These are phyloP conservation scores for Dermolepida albohirtum DNA, from an alignment of 2,888 invertebrate species.

Conservation along the genomic window DNA sequence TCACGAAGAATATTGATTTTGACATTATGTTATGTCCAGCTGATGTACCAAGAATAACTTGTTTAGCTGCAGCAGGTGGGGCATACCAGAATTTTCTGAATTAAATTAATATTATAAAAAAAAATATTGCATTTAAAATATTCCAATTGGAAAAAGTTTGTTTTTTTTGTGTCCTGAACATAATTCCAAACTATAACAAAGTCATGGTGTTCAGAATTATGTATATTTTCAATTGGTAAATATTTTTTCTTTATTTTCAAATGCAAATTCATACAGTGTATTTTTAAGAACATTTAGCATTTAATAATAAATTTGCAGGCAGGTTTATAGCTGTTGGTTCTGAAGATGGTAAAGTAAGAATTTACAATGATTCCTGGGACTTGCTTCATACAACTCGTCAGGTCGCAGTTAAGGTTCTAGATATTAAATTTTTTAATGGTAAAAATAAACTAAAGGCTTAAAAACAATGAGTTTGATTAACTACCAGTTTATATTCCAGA, in stretches of 20 bases:
- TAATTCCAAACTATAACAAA: too few species aligned
- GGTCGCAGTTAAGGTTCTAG: conserved; percentile 58
- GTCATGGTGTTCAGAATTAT: too few species aligned
- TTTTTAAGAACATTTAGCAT: too few species aligned
- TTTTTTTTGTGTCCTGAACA: too few species aligned
- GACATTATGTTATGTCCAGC: conserved; percentile 57
- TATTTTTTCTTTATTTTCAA: too few species aligned
- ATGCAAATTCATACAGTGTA: too few species aligned
- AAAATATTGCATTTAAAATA: too few species aligned
- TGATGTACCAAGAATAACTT: conserved; percentile 59
- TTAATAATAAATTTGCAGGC: conserved; percentile 47
- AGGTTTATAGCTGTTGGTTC: conserved; percentile 60
- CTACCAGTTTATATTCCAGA: conserved; percentile 43
- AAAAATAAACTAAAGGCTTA: not conserved
- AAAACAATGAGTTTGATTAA: not conserved
- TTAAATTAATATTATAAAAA: too few species aligned
- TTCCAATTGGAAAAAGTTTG: too few species aligned
- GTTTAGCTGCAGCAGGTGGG: conserved; percentile 59
- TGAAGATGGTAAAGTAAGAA: conserved; percentile 60
- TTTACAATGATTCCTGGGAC: conserved; percentile 58
- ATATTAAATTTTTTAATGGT: conserved; percentile 58
- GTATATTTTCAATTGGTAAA: too few species aligned
- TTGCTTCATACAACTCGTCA: conserved; percentile 55
- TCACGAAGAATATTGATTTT: conserved; percentile 55
- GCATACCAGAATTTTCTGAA: too few species aligned